A percentile compares a stretch with the other conserved stretches of the same genome.
Evolutionary conservation across 1,140 invertebrate genomes (phyloP).

Genomic region (Aphelenchoides avenae): DNA sequence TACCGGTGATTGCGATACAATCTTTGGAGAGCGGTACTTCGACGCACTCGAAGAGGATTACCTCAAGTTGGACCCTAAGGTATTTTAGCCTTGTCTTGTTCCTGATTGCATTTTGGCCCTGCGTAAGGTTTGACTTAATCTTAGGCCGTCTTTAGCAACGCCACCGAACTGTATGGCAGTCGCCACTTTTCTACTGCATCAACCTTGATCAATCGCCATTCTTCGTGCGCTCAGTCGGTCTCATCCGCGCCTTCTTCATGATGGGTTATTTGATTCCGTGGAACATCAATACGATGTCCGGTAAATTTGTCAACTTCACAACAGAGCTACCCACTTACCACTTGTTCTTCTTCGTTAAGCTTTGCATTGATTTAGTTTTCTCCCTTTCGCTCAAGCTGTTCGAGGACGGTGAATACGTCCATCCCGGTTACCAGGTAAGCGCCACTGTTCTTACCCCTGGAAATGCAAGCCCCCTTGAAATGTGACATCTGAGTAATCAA

Average conservation of each 20-base stretch:
- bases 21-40: slow-evolving; percentile 40
- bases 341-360: too few species aligned
- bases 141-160: slow-evolving; percentile 33
- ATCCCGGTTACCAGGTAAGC: slow-evolving; percentile 41
- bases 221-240: slow-evolving; percentile 42
- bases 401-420: slow-evolving; percentile 44
- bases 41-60: slow-evolving; percentile 45
- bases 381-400: slow-evolving; percentile 39
- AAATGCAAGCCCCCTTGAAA: too few species aligned
- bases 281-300: slow-evolving; percentile 51
- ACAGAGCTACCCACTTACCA: too few species aligned
- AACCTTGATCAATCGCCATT: slow-evolving; percentile 45
- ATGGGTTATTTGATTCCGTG: slow-evolving; percentile 48
- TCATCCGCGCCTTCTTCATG: slow-evolving; percentile 47
- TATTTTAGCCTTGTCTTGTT: too few species aligned
- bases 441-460: too few species aligned
- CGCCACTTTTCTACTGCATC: slow-evolving; percentile 46
- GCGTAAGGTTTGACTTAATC: too few species aligned
- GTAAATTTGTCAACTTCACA: too few species aligned
- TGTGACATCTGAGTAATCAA: not conserved
- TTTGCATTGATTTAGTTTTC: too few species aligned
- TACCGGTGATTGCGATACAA: slow-evolving; percentile 42
- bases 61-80: slow-evolving; percentile 28
- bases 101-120: too few species aligned
- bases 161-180: slow-evolving; percentile 43